Percentiles rank a stretch among this genome's conserved stretches.
These are phyloP conservation scores for Nothura maculosa DNA, from an alignment of 2,797 vertebrate genomes.

Conservation along the genomic window DNA sequence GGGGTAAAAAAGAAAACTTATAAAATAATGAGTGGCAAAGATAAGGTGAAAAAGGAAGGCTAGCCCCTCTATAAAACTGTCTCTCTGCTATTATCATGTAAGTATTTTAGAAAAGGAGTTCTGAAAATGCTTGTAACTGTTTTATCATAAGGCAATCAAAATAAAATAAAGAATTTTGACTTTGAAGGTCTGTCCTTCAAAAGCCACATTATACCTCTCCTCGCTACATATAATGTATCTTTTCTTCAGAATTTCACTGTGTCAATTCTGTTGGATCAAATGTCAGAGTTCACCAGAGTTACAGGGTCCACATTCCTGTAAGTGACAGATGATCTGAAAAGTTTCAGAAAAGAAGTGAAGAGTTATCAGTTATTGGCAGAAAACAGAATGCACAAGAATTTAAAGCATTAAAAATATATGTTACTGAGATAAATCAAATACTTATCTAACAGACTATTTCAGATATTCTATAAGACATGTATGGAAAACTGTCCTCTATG, in stretches of 20 bases:
- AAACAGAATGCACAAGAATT: background rate
- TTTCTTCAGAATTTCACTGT: background rate
- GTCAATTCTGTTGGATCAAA: background rate
- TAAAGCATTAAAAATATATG: background rate
- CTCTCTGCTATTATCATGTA: background rate
- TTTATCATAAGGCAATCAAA: background rate
- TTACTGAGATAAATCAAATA: background rate
- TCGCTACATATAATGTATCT: background rate
- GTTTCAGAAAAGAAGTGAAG: background rate
- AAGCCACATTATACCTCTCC: too few species aligned
- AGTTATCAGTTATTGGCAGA: background rate
- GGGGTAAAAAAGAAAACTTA: fast-evolving
- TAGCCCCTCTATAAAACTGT: background rate
- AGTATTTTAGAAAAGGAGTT: background rate
- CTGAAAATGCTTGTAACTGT: background rate
- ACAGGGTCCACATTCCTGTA: background rate
- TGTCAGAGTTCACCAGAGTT: background rate
- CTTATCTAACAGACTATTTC: background rate
- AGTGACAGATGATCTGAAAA: background rate
- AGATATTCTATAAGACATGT: background rate
- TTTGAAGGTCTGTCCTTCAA: background rate
- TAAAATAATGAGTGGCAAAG: background rate
- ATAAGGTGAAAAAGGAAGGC: background rate
- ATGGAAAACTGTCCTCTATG: background rate
- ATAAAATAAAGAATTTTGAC: background rate